Evolutionary conservation across 2,113 vertebrate genomes (phyloP), one percentile per base, ranked within the genome.

Genomic region (Vombatus ursinus): DNA sequence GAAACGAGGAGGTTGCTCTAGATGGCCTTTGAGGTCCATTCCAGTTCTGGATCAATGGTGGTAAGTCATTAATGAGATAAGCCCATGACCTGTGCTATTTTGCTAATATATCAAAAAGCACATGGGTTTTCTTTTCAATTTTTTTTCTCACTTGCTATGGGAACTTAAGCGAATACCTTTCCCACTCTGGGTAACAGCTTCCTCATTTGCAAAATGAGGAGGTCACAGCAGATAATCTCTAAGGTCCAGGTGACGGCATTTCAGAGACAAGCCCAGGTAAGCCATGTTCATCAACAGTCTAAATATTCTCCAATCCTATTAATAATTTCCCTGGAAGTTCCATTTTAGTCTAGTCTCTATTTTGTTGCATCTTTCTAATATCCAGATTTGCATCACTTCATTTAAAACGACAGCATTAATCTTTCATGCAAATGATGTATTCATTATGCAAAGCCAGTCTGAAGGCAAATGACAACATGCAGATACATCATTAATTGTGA

Each of bases 321-420:
- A n/a, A 77, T n/a, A 22, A 44, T 77, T 77, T 77, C 37, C 68
- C 37, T 22, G 68, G 68, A 77, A 44, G 14, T 77, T 77, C 14
- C 68, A 77, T 77, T 77, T 77, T 44, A n/a, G 4, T n/a, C 16
- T 44, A 77, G 68, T 77, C 68, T 44, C 68, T 44, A 37, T 77
- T 77, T 77, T n/a, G 25, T 92, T 49, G n/a, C 92, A 50, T 24
- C 16, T 84, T 54, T 92, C 94, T 91, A 12, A 4, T n/a, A 19
- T 19, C 68, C 49, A 54, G 54, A 90, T 92, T 25, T 68, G 93
- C 90, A 93, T 94, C 92, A 90, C 84, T 92, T 68, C 25, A 31
- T 44, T 19, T 44, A 91, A 47, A 31, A 92, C 47, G 4, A 47
- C 57, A 57, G 68, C 54, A 31, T 49, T 91, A 25, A 77, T 51